Conservation (phyloP, 2,113 vertebrate species). For the Suricata suricatta region DNA sequence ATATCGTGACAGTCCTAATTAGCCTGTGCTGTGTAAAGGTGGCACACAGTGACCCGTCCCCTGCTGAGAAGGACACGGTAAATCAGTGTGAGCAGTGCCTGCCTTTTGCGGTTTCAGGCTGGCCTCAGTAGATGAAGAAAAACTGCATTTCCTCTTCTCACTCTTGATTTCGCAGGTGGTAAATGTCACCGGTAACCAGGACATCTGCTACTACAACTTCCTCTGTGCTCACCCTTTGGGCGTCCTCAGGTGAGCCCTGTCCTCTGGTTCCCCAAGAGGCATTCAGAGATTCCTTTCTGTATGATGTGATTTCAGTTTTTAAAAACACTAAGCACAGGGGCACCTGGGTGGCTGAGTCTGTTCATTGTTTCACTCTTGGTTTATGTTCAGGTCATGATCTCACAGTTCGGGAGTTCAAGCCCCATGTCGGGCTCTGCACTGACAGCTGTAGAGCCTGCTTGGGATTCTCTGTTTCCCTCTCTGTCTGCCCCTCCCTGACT, state of each 20-base stretch:
- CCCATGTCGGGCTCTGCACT: too few species aligned
- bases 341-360: too few species aligned
- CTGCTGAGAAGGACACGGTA: not conserved
- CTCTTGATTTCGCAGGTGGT: constrained; percentile 84
- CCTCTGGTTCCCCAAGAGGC: not conserved
- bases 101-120: not conserved
- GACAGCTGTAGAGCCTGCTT: too few species aligned
- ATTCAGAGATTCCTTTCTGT: not conserved
- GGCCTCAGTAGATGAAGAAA: not conserved
- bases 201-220: constrained; percentile 92
- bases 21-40: not conserved
- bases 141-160: not conserved
- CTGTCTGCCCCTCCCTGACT: too few species aligned
- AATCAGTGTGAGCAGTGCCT: not conserved
- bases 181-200: constrained; percentile 89
- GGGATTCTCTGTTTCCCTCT: too few species aligned
- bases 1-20: not conserved
- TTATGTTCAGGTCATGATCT: too few species aligned
- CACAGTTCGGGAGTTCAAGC: too few species aligned
- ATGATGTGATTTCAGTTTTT: not conserved
- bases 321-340: not conserved
- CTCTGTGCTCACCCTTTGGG: constrained; percentile 89
- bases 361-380: too few species aligned
- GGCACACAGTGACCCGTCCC: not conserved
- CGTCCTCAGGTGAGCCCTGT: constrained; percentile 85